These are phyloP conservation scores for Campoletis raptor DNA, from an alignment of 2,888 invertebrate genomes.

Conservation along the genomic window DNA sequence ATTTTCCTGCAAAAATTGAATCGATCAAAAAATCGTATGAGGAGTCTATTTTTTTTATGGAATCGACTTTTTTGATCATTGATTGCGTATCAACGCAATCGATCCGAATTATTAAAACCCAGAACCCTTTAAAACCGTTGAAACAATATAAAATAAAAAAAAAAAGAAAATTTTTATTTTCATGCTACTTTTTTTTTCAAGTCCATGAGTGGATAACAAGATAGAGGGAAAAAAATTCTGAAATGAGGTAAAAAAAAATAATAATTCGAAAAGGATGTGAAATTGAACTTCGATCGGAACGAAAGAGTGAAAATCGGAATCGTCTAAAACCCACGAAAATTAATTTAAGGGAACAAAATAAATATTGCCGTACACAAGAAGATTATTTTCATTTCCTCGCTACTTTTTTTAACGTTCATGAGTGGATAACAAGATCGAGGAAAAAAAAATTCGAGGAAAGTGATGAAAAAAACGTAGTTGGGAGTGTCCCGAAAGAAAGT, in stretches of 20 bases:
- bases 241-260: background rate
- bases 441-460: constrained; percentile 30
- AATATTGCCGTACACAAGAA: background rate
- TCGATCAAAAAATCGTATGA: too few species aligned
- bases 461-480: constrained; percentile 3
- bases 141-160: background rate
- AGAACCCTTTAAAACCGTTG: background rate
- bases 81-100: too few species aligned
- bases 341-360: background rate
- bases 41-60: background rate
- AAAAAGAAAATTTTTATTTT: constrained; percentile 11
- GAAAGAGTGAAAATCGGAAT: background rate
- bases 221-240: background rate
- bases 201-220: constrained; percentile 3
- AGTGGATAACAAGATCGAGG: background rate
- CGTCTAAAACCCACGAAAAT: background rate
- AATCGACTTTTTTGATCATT: background rate
- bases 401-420: constrained; percentile 1
- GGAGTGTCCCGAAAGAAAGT: constrained; percentile 19
- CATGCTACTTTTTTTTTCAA: constrained; percentile 1
- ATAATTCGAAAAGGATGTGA: background rate
- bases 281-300: background rate
- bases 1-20: background rate
- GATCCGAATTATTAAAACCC: background rate
- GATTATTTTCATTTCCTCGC: background rate